A percentile compares a stretch with the other conserved stretches of the same genome.
Conservation (phyloP, 1,140 invertebrate species). For the Drosophila pallidifrons region DNA sequence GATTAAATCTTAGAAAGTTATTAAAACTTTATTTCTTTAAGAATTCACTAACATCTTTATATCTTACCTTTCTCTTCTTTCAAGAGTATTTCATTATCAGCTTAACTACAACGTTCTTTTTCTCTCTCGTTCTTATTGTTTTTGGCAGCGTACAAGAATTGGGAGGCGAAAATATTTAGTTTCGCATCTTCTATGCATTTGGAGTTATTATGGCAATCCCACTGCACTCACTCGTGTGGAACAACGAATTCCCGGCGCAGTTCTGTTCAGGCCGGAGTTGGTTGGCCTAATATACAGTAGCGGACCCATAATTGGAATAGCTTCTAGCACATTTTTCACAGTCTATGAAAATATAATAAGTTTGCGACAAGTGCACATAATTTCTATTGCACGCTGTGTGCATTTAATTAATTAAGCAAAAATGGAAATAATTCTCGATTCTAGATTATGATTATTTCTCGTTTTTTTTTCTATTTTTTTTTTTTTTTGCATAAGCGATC, state of each 20-base stretch:
- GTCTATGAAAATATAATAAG: slow-evolving; percentile 84
- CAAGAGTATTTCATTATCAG: background rate
- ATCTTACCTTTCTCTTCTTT: too few relatives aligned
- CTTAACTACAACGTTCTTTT: background rate
- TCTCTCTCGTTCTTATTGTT: slow-evolving; percentile 48
- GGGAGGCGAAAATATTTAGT: slow-evolving; percentile 57
- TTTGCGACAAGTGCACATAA: slow-evolving; percentile 76
- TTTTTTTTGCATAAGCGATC: slow-evolving; percentile 10
- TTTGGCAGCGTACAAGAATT: slow-evolving; percentile 65
- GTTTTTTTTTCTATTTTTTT: background rate
- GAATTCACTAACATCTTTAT: too few relatives aligned
- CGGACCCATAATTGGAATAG: slow-evolving; percentile 46
- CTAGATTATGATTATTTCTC: background rate
- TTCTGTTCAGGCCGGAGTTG: slow-evolving; percentile 7
- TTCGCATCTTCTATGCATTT: slow-evolving; percentile 78
- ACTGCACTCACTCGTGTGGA: slow-evolving; percentile 72
- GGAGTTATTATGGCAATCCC: slow-evolving; percentile 82
- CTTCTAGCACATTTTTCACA: slow-evolving; percentile 75
- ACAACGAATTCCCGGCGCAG: slow-evolving; percentile 44
- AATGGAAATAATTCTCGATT: slow-evolving; percentile 9
- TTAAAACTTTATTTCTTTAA: too few relatives aligned
- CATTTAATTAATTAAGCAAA: slow-evolving; percentile 54
- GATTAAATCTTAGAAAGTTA: too few relatives aligned
- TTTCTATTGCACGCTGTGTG: slow-evolving; percentile 25
- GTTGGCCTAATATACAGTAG: slow-evolving; percentile 1